Percentiles rank a stretch among this genome's conserved stretches.
These are phyloP conservation scores for Bombus consobrinus DNA, from an alignment of 1,140 invertebrate species.

Conservation along the genomic window DNA sequence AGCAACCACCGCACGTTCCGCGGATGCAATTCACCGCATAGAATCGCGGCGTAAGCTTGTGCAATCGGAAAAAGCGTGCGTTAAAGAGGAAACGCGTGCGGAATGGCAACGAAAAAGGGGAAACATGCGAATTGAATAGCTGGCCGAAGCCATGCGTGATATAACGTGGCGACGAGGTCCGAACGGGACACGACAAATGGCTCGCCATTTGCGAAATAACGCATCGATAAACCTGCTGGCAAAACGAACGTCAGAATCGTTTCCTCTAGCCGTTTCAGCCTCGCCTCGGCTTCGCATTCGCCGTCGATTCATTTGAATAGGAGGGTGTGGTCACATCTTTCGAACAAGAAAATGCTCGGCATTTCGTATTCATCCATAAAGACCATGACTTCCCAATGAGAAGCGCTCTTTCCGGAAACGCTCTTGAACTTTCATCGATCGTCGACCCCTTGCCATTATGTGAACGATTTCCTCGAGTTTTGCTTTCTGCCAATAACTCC, in stretches of 20 bases:
- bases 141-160: conserved; percentile 52
- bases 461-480: not conserved
- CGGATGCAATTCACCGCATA: conserved; percentile 16
- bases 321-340: conserved; percentile 1
- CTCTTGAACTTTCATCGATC: conserved; percentile 22
- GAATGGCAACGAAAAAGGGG: conserved; percentile 44
- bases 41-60: conserved; percentile 24
- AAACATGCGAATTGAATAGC: conserved; percentile 51
- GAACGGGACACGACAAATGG: conserved; percentile 61
- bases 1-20: not conserved
- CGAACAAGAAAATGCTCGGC: conserved; percentile 30
- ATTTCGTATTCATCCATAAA: conserved; percentile 45
- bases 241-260: conserved; percentile 59
- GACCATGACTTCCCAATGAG: conserved; percentile 24
- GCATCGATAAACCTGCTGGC: conserved; percentile 55
- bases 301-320: not conserved
- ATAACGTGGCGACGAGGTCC: conserved; percentile 56
- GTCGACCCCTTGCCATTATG: not conserved
- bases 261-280: conserved; percentile 31
- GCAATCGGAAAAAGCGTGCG: conserved; percentile 24
- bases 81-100: conserved; percentile 47
- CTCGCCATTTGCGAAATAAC: conserved; percentile 68
- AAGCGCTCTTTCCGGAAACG: conserved; percentile 21
- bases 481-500: no score
- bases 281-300: conserved; percentile 11